Evolutionary conservation across 2,113 vertebrate species (phyloP).

Genomic region (Nematolebias whitei): DNA sequence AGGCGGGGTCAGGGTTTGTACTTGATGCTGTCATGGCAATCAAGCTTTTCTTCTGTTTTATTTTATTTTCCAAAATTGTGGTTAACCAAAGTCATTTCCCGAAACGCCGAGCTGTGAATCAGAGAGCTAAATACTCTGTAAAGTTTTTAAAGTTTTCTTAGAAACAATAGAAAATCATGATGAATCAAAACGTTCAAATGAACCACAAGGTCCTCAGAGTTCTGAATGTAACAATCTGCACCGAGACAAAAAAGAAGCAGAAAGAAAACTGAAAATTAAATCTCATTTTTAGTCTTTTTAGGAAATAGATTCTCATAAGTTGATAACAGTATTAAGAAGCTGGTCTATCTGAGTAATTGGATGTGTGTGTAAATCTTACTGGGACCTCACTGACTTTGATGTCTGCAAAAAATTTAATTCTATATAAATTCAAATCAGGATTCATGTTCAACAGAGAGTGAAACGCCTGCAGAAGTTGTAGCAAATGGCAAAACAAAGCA

Average conservation of each 20-base stretch:
- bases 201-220: constrained; percentile 25
- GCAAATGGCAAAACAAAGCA: too few relatives aligned
- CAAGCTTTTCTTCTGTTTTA: constrained; percentile 22
- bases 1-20: constrained; percentile 60
- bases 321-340: too few relatives aligned
- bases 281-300: constrained; percentile 28
- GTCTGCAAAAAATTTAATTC: too few relatives aligned
- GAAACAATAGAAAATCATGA: constrained; percentile 35
- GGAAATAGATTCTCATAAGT: background rate
- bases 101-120: constrained; percentile 53
- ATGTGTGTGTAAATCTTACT: too few relatives aligned
- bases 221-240: constrained; percentile 23
- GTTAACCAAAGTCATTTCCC: constrained; percentile 77
- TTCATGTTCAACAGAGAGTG: too few relatives aligned
- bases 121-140: constrained; percentile 42
- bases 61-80: constrained; percentile 52
- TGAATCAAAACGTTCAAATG: constrained; percentile 32
- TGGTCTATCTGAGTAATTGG: too few relatives aligned
- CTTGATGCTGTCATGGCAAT: constrained; percentile 54
- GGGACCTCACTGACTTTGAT: too few relatives aligned
- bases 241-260: constrained; percentile 12
- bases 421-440: too few relatives aligned
- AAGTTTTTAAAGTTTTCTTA: constrained; percentile 51
- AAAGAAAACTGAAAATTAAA: background rate
- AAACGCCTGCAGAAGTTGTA: too few relatives aligned